Base-by-base conservation (phyloP, 1,140 invertebrate genomes). In the Bombus pyrosoma region DNA sequence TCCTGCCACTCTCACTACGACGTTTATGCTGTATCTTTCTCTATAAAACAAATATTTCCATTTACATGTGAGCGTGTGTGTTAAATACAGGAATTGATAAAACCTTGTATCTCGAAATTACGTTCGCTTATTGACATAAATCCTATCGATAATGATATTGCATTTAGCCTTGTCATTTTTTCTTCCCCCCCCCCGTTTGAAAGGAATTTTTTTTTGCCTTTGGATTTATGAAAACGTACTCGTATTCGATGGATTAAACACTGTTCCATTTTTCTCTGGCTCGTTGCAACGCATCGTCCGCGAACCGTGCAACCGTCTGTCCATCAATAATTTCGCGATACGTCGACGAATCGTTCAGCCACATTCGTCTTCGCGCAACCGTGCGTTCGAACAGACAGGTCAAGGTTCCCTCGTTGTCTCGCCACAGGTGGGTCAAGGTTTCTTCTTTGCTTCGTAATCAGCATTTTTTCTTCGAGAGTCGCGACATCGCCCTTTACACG, bases 371-470 rank as follows among this genome's bases (percentile, higher is more conserved):
- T 57, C 75, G n/a, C 37, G 39, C 25, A 57, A 76, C 66, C 81
- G 22, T 69, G 18, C 74, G 81, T 69, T 10, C 62, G n/a, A 34
- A 66, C 32, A 78, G 74, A 71, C 82, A 43, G 75, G 83, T 73
- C 77, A 85, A 80, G 83, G 74, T 32, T 41, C 1, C 3, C 32
- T 15, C 74, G 74, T 43, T 64, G 13, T 41, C 25, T 53, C n/a
- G 72, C 66, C 28, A 43, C 32, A 80, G 83, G 68, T 80, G 57
- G 77, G 83, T 85, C 83, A 85, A 85, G 83, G 83, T 64, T 73
- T n/a, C 18, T 4, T 10, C 43, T 22, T 10, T 39, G 39, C 34
- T 47, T 32, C 66, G 32, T 73, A 84, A 84, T 84, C 66, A 39
- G 13, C 41, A n/a, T 66, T 66, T 22, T 18, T 62, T 47, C 47